These are phyloP conservation scores for Centruroides sculpturatus DNA, from an alignment of 1,140 invertebrate genomes.

Conservation along the genomic window DNA sequence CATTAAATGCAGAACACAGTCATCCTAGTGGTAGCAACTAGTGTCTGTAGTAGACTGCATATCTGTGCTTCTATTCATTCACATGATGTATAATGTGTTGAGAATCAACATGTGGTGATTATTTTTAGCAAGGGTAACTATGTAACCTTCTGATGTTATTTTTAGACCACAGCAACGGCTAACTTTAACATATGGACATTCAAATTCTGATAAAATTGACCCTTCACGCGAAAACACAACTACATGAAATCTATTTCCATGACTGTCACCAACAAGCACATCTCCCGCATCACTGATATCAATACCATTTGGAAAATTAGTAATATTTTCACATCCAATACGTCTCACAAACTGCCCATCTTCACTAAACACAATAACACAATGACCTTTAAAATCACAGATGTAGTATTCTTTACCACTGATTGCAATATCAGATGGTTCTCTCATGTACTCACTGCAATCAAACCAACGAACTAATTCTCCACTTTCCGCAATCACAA, in stretches of 20 bases:
- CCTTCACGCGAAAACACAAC: conserved; percentile 82
- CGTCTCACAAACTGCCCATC: conserved; percentile 77
- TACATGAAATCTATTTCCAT: conserved; percentile 93
- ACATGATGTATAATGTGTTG: conserved; percentile 77
- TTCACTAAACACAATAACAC: conserved; percentile 87
- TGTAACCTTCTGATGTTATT: conserved; percentile 88
- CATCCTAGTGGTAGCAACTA: conserved; percentile 9
- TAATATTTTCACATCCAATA: conserved; percentile 87
- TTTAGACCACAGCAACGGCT: conserved; percentile 93
- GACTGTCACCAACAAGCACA: conserved; percentile 89
- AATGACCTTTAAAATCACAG: conserved; percentile 95
- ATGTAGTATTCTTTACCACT: conserved; percentile 89
- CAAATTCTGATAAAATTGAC: conserved; percentile 76
- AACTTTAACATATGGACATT: conserved; percentile 93
- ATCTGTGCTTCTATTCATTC: conserved; percentile 6
- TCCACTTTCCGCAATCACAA: conserved; percentile 76
- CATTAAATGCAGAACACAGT: conserved; percentile 6
- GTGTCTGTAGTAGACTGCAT: conserved; percentile 9
- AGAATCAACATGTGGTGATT: conserved; percentile 94
- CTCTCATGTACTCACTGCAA: conserved; percentile 90
- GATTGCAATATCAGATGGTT: conserved; percentile 91
- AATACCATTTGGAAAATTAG: conserved; percentile 94
- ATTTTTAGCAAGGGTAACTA: conserved; percentile 94
- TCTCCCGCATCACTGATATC: conserved; percentile 93
- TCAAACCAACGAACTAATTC: conserved; percentile 89